phyloP scores from a whole-genome alignment of 2,888 invertebrate genomes.

The Aleiodes testaceus region DNA sequence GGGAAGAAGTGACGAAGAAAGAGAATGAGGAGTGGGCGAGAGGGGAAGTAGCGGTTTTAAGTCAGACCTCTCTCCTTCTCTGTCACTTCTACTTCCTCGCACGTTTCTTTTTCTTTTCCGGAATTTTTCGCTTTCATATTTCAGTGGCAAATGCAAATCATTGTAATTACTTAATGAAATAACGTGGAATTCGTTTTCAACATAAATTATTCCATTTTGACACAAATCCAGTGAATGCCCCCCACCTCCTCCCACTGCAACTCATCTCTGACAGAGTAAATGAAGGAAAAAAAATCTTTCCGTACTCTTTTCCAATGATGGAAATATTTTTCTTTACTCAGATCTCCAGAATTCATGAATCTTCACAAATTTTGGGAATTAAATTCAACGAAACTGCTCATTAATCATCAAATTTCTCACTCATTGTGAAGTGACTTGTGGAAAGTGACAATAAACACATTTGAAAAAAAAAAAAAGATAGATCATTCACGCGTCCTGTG shows the following conservation, averaged over 20 bases:
- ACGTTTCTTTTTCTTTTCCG: too few relatives aligned
- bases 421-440: constrained; percentile 12
- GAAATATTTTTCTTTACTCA: not conserved
- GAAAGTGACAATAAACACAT: constrained; percentile 5
- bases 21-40: not conserved
- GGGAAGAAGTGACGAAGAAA: constrained; percentile 7
- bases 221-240: not conserved
- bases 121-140: too few relatives aligned
- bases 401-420: not conserved
- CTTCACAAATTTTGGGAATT: not conserved
- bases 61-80: not conserved
- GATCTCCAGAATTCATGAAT: not conserved
- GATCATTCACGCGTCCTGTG: constrained; percentile 48
- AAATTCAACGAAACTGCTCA: not conserved
- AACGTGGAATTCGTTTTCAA: not conserved
- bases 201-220: not conserved
- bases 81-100: constrained; percentile 7
- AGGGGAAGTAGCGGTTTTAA: not conserved
- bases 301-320: constrained; percentile 6
- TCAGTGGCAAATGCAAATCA: too few relatives aligned
- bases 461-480: constrained; percentile 31
- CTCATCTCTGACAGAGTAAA: constrained; percentile 7
- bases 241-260: not conserved
- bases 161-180: too few relatives aligned
- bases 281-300: not conserved